These are phyloP conservation scores for Solea solea DNA, from an alignment of 2,113 vertebrate species.

Conservation along the genomic window DNA sequence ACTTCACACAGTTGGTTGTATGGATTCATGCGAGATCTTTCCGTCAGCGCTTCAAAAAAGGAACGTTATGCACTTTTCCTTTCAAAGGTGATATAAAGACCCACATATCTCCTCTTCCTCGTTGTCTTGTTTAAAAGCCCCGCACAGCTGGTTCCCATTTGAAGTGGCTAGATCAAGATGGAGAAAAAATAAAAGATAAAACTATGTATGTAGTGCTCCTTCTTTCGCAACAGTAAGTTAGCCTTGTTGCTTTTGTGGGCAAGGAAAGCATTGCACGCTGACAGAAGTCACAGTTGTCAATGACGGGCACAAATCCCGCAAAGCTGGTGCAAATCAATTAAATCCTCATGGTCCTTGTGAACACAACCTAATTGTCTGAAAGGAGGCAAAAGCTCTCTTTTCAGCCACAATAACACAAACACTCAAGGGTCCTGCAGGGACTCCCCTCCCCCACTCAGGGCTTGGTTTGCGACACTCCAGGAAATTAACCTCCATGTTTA, in stretches of 20 bases:
- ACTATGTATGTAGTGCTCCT: constrained; percentile 11
- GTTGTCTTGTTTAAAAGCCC: not conserved
- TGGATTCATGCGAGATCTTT: constrained; percentile 17
- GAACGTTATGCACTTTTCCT: not conserved
- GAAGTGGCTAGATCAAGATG: constrained; percentile 30
- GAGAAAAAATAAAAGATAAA: constrained; percentile 48
- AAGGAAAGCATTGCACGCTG: constrained; percentile 49
- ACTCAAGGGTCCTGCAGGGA: constrained; percentile 43
- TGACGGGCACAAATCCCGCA: constrained; percentile 41
- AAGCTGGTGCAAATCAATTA: constrained; percentile 67
- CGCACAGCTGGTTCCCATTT: constrained; percentile 31
- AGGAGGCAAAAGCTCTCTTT: constrained; percentile 53
- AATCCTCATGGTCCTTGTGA: constrained; percentile 55
- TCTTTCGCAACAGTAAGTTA: constrained; percentile 53
- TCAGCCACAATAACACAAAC: constrained; percentile 35
- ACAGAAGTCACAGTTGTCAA: constrained; percentile 34
- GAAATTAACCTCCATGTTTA: constrained; percentile 74
- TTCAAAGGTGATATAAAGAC: constrained; percentile 20
- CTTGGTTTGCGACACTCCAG: constrained; percentile 46
- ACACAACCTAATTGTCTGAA: constrained; percentile 66
- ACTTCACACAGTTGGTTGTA: not conserved
- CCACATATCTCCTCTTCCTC: not conserved
- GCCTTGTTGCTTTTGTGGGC: constrained; percentile 29
- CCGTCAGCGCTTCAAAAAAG: constrained; percentile 26
- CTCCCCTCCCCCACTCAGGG: constrained; percentile 49